phyloP scores from a whole-genome alignment of 1,140 invertebrate species.

The Drosophila melanica region DNA sequence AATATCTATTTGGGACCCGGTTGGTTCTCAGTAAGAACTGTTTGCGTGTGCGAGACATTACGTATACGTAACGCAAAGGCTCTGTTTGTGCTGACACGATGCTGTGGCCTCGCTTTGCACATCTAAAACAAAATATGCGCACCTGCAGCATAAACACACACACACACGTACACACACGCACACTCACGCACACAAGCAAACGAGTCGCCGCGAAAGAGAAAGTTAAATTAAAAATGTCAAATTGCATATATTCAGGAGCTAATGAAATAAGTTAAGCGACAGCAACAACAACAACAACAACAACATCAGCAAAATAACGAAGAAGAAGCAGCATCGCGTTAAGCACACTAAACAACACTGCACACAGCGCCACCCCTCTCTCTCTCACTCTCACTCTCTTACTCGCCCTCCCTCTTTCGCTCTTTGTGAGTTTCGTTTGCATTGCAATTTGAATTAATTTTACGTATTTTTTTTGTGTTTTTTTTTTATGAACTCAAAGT shows the following conservation, averaged over 20 bases:
- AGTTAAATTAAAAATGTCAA: conserved; percentile 82
- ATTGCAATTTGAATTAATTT: conserved; percentile 80
- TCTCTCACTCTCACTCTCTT: neutral
- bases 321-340: conserved; percentile 54
- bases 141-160: conserved; percentile 4
- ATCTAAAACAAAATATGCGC: conserved; percentile 3
- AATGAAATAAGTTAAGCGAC: conserved; percentile 79
- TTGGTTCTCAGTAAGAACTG: too few relatives aligned
- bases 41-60: too few relatives aligned
- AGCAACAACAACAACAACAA: conserved; percentile 67
- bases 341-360: conserved; percentile 54
- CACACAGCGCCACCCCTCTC: conserved; percentile 8
- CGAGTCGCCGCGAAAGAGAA: conserved; percentile 55
- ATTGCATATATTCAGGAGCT: conserved; percentile 81
- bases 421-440: conserved; percentile 53
- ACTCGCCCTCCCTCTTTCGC: neutral
- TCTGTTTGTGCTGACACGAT: conserved; percentile 11
- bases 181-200: neutral
- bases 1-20: too few relatives aligned
- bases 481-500: conserved; percentile 25
- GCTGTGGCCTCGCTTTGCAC: conserved; percentile 30
- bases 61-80: neutral
- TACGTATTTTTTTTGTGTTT: conserved; percentile 35
- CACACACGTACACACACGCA: conserved; percentile 1
- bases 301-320: conserved; percentile 31